These are phyloP conservation scores for Crocuta crocuta DNA, from an alignment of 2,113 vertebrate species.

Conservation along the genomic window DNA sequence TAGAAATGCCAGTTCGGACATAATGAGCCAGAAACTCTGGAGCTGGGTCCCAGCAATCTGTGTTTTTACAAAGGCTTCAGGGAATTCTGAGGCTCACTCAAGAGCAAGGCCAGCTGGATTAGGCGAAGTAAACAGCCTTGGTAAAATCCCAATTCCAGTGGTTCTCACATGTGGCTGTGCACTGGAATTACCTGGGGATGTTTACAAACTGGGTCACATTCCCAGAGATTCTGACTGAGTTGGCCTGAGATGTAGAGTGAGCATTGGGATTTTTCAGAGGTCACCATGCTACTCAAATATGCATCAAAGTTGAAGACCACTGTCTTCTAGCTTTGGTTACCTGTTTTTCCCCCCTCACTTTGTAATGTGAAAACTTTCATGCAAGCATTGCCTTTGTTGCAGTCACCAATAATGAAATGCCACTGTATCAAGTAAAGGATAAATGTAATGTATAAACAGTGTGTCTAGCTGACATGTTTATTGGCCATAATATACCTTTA, in stretches of 20 bases:
- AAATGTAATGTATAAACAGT: background rate
- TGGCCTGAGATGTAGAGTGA: background rate
- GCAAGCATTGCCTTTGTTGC: background rate
- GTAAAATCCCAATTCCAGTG: background rate
- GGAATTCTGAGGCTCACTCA: background rate
- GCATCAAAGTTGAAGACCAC: background rate
- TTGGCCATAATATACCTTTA: background rate
- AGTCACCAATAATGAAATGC: background rate
- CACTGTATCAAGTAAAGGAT: background rate
- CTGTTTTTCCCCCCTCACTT: background rate
- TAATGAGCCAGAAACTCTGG: background rate
- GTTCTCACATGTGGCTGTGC: background rate
- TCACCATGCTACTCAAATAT: background rate
- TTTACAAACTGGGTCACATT: constrained; percentile 33
- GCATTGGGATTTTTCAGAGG: background rate
- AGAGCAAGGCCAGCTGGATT: background rate
- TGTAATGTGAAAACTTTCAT: background rate
- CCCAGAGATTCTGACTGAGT: background rate
- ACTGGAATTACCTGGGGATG: background rate
- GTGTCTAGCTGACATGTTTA: background rate
- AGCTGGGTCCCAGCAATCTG: background rate
- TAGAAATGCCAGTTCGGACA: background rate
- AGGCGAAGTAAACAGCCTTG: background rate
- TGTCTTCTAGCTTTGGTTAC: background rate
- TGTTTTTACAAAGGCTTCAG: background rate